Evolutionary conservation across 2,888 invertebrate genomes (phyloP).

Genomic region (Eupithecia inturbata): DNA sequence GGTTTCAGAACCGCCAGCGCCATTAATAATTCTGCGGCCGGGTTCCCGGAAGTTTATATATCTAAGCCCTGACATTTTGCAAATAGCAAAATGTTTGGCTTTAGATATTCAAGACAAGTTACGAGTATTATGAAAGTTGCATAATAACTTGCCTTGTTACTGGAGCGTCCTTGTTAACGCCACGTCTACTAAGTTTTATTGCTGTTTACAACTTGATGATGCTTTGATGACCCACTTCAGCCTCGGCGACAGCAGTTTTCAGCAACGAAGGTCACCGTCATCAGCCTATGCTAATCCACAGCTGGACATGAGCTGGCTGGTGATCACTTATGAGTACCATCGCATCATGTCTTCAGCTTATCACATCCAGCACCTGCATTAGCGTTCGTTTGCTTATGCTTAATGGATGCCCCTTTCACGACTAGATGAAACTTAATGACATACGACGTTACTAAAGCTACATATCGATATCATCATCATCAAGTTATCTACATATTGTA

Average conservation of each 20-base stretch:
- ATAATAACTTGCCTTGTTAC: too few relatives aligned
- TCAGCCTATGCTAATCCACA: too few relatives aligned
- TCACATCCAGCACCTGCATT: neutral
- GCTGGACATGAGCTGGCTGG: too few relatives aligned
- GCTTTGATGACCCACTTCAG: neutral
- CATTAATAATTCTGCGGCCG: neutral
- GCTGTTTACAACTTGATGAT: too few relatives aligned
- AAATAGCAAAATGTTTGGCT: too few relatives aligned
- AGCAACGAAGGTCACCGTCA: neutral
- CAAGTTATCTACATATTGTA: too few relatives aligned
- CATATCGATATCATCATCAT: neutral
- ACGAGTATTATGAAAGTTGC: too few relatives aligned
- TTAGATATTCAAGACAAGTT: too few relatives aligned
- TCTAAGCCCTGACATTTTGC: neutral
- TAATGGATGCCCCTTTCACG: neutral
- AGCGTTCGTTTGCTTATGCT: neutral
- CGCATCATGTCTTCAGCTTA: neutral
- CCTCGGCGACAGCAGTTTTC: neutral
- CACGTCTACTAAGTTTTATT: too few relatives aligned
- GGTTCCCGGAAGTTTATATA: neutral
- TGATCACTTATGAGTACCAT: too few relatives aligned
- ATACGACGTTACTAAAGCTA: neutral
- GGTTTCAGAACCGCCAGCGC: neutral
- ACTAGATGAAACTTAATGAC: neutral
- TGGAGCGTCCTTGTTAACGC: too few relatives aligned